A percentile compares a stretch with the other conserved stretches of the same genome.
Evolutionary conservation across 2,888 invertebrate species (phyloP).

Genomic region (Boloria selene): DNA sequence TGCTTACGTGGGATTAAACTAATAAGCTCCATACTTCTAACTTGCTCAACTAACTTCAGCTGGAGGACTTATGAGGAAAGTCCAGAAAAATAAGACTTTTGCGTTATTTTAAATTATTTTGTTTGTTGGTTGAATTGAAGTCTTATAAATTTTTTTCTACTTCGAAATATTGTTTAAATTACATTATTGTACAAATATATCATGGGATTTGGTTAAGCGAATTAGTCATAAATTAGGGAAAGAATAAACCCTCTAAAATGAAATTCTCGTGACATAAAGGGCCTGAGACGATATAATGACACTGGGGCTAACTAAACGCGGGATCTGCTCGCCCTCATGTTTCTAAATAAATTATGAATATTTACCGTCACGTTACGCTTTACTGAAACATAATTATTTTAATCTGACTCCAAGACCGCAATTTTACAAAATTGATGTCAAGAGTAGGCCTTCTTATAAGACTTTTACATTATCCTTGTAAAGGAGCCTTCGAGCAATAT

Average conservation of each 20-base stretch:
- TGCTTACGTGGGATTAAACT: constrained; percentile 27
- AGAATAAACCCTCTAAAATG: constrained; percentile 66
- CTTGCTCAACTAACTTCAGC: constrained; percentile 11
- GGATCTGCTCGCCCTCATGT: constrained; percentile 65
- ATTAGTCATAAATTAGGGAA: constrained; percentile 62
- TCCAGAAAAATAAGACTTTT: constrained; percentile 2
- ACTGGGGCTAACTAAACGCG: constrained; percentile 55
- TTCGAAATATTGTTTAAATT: constrained; percentile 35
- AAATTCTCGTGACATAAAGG: constrained; percentile 71
- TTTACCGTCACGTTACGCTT: constrained; percentile 72
- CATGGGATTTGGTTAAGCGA: constrained; percentile 54
- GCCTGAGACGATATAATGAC: constrained; percentile 64
- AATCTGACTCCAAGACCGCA: constrained; percentile 68
- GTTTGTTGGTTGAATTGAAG: constrained; percentile 7
- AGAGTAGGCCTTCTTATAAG: constrained; percentile 51
- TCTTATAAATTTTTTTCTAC: constrained; percentile 1
- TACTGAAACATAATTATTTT: constrained; percentile 75
- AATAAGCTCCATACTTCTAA: constrained; percentile 29
- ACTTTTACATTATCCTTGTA: constrained; percentile 42
- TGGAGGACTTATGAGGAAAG: constrained; percentile 14
- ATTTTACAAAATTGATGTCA: constrained; percentile 69
- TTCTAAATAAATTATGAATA: constrained; percentile 78
- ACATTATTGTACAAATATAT: constrained; percentile 43
- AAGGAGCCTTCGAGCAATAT: constrained; percentile 37
- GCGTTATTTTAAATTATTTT: constrained; percentile 8